Conservation (phyloP, 2,888 invertebrate species). For the Zygogramma bicolorata region DNA sequence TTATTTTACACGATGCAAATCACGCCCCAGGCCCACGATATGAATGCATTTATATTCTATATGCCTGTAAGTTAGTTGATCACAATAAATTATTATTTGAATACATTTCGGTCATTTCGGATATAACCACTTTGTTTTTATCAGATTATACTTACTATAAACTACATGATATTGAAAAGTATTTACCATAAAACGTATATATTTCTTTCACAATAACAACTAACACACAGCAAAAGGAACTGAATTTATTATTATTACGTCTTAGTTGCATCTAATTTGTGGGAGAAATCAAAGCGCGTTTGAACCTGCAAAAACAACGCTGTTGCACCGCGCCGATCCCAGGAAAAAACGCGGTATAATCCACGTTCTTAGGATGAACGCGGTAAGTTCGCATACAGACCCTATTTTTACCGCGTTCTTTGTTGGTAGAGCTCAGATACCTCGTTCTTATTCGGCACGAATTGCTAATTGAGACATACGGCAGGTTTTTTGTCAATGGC, state of each 20-base stretch:
- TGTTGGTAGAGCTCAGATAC: not conserved
- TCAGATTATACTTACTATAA: not conserved
- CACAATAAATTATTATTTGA: not conserved
- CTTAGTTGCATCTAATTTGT: not conserved
- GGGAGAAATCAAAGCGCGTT: not conserved
- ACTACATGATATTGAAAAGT: not conserved
- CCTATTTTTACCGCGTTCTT: not conserved
- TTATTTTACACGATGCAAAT: not conserved
- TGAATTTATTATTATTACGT: not conserved
- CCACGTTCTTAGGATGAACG: not conserved
- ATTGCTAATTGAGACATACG: too few relatives aligned
- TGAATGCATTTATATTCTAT: not conserved
- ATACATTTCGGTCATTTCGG: not conserved
- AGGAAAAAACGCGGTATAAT: not conserved
- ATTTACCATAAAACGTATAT: not conserved
- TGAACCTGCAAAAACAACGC: not conserved
- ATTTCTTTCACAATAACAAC: not conserved
- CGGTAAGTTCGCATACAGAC: not conserved
- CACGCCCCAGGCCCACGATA: not conserved
- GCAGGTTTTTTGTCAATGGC: not conserved
- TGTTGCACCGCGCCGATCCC: too few relatives aligned
- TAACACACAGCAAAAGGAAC: not conserved
- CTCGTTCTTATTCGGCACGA: too few relatives aligned
- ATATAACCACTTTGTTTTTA: not conserved
- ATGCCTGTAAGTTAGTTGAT: not conserved